These are phyloP conservation scores for Melanotaenia trifasciata DNA, from an alignment of 2,797 vertebrate species.

Conservation along the genomic window DNA sequence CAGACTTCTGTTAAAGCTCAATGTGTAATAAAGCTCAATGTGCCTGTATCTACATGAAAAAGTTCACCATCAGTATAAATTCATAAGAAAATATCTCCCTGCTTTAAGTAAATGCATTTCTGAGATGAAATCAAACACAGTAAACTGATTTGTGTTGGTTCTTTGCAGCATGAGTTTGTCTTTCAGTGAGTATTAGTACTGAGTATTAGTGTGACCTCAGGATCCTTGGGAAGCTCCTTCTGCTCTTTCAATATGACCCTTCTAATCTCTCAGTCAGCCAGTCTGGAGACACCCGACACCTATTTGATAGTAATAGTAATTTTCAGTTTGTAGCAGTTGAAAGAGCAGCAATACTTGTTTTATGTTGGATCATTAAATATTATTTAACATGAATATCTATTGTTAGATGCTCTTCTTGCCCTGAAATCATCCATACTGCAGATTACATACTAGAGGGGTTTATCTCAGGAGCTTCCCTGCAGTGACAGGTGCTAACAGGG, in stretches of 20 bases:
- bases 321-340: slow-evolving; percentile 1
- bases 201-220: slow-evolving; percentile 61
- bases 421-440: slow-evolving; percentile 33
- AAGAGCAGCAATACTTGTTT: not conserved
- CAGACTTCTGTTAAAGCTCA: not conserved
- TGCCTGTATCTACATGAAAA: not conserved
- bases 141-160: slow-evolving; percentile 17
- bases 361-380: not conserved
- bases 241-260: slow-evolving; percentile 63
- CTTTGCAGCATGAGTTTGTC: slow-evolving; percentile 46
- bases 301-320: slow-evolving; percentile 19
- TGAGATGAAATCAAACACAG: slow-evolving; percentile 24
- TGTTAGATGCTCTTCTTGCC: slow-evolving; percentile 29
- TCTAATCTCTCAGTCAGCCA: slow-evolving; percentile 60
- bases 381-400: slow-evolving; percentile 12
- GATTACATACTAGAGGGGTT: slow-evolving; percentile 34
- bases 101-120: slow-evolving; percentile 12
- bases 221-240: slow-evolving; percentile 63
- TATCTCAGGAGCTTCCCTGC: slow-evolving; percentile 45
- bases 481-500: slow-evolving; percentile 68
- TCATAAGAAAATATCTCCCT: slow-evolving; percentile 17
- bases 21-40: no score
- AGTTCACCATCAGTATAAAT: not conserved
- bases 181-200: slow-evolving; percentile 49
- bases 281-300: slow-evolving; percentile 37